phyloP scores from a whole-genome alignment of 2,888 invertebrate species.

The Leucoptera coffeella region DNA sequence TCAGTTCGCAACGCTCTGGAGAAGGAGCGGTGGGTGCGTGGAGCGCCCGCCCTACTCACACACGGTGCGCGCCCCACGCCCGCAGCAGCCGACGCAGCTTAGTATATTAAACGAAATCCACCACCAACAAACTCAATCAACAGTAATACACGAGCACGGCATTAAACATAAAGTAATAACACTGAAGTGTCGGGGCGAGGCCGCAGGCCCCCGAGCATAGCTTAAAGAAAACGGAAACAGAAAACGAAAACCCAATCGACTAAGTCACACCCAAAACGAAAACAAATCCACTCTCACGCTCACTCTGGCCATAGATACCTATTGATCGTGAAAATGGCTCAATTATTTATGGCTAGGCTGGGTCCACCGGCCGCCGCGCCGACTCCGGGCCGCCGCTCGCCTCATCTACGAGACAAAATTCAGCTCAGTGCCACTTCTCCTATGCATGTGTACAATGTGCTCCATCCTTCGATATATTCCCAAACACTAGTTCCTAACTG shows the following conservation, averaged over 20 bases:
- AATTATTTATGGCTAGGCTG: constrained; percentile 45
- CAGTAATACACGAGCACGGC: constrained; percentile 53
- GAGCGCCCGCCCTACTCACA: constrained; percentile 32
- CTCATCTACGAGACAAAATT: constrained; percentile 54
- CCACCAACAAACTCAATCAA: constrained; percentile 53
- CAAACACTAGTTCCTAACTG: constrained; percentile 4
- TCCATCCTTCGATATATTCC: no score
- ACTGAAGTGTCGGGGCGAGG: constrained; percentile 40
- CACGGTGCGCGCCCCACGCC: constrained; percentile 16
- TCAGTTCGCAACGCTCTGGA: no score
- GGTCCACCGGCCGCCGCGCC: constrained; percentile 40
- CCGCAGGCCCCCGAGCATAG: constrained; percentile 43
- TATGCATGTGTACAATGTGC: no score
- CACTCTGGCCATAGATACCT: constrained; percentile 55
- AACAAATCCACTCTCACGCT: constrained; percentile 55
- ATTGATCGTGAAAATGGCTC: constrained; percentile 52
- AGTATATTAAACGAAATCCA: constrained; percentile 48
- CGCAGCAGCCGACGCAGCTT: constrained; percentile 5
- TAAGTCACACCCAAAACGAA: constrained; percentile 54
- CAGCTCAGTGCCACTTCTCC: constrained; percentile 27
- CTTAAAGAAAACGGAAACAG: constrained; percentile 46
- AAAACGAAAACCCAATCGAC: constrained; percentile 54
- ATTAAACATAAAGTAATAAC: constrained; percentile 41
- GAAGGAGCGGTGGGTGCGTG: constrained; percentile 13
- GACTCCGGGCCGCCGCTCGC: constrained; percentile 37